Evolutionary conservation across 2,113 vertebrate species (phyloP).

Genomic region (Motacilla tschutschensis): DNA sequence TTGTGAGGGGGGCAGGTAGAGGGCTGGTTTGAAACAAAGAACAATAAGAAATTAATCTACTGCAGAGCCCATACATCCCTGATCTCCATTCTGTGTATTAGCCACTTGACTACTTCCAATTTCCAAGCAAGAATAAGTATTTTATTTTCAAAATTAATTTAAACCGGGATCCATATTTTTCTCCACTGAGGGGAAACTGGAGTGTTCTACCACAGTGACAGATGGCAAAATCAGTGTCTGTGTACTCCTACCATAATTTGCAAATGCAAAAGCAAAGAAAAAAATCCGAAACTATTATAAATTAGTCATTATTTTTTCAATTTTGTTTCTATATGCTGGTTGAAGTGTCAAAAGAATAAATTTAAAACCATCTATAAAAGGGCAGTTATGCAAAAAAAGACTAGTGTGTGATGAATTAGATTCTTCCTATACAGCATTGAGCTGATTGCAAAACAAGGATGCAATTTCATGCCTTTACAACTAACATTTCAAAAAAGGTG

Average conservation of each 20-base stretch:
- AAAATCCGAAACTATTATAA: neutral
- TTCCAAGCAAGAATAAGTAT: neutral
- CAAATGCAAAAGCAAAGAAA: neutral
- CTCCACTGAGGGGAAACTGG: neutral
- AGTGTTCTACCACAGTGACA: neutral
- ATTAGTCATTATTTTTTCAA: neutral
- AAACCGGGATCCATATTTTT: neutral
- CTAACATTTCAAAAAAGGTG: neutral
- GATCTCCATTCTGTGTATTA: neutral
- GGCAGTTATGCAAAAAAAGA: constrained; percentile 2
- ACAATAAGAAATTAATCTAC: neutral
- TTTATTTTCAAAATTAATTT: neutral
- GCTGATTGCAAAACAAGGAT: neutral
- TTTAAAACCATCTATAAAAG: constrained; percentile 5
- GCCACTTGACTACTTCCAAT: neutral
- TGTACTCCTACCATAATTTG: neutral
- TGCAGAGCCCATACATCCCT: neutral
- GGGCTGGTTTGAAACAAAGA: neutral
- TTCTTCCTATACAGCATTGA: neutral
- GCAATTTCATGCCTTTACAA: constrained; percentile 40
- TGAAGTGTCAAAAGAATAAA: neutral
- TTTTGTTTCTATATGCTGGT: neutral
- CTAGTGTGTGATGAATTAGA: neutral
- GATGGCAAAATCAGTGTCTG: neutral
- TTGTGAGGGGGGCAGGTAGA: fast-evolving